Percentiles rank a stretch among this genome's conserved stretches.
Conservation (phyloP, 2,113 vertebrate species). For the Bubalus kerabau region DNA sequence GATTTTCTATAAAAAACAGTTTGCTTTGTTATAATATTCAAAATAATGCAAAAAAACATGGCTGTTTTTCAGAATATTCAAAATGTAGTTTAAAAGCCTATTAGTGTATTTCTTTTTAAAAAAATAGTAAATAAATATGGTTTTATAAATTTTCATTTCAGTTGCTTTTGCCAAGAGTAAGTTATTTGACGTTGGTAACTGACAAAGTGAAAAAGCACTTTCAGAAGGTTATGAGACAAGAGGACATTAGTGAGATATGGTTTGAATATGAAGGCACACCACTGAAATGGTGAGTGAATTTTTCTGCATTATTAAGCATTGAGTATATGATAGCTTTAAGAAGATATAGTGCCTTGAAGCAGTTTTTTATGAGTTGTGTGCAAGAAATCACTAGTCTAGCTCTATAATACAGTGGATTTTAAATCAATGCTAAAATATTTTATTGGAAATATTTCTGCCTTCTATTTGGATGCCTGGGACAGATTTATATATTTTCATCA, state of each 20-base stretch:
- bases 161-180: conserved; percentile 96
- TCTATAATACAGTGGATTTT: neutral
- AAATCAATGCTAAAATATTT: conserved; percentile 1
- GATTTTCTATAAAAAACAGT: conserved; percentile 36
- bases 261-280: conserved; percentile 97
- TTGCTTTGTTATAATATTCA: neutral
- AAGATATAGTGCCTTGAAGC: neutral
- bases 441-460: conserved; percentile 17
- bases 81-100: neutral
- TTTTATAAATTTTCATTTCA: conserved; percentile 76
- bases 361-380: neutral
- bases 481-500: conserved; percentile 28
- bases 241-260: conserved; percentile 97
- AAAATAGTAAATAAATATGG: conserved; percentile 43
- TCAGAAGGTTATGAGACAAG: conserved; percentile 93
- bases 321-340: neutral
- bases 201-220: conserved; percentile 99
- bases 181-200: conserved; percentile 96
- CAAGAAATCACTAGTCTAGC: neutral
- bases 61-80: conserved; percentile 27
- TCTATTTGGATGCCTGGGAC: conserved; percentile 4
- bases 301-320: conserved; percentile 44
- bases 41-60: neutral
- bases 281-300: conserved; percentile 92
- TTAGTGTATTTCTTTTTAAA: neutral